Conservation (phyloP, 2,888 invertebrate genomes). For the Pammene aurita region DNA sequence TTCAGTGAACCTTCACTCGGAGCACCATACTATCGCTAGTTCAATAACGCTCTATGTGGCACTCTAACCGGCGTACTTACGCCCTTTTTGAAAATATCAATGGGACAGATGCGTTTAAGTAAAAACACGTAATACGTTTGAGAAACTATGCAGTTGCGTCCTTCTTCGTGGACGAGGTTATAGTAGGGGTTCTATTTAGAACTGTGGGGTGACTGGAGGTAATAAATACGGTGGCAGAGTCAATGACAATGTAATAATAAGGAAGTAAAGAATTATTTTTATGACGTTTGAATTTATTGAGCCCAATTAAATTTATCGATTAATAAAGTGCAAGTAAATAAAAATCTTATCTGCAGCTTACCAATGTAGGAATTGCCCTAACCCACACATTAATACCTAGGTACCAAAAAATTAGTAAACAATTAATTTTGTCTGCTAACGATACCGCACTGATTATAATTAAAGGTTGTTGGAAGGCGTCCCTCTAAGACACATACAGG, state of each 20-base stretch:
- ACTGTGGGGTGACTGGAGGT: conserved; percentile 34
- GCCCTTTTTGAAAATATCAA: not conserved
- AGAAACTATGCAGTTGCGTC: conserved; percentile 16
- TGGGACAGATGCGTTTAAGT: conserved; percentile 10
- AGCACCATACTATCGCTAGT: conserved; percentile 10
- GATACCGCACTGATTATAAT: too few relatives aligned
- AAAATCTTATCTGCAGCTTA: too few relatives aligned
- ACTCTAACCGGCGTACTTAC: not conserved
- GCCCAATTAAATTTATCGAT: not conserved
- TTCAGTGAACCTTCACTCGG: conserved; percentile 34
- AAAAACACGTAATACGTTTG: conserved; percentile 13
- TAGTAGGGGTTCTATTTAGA: conserved; percentile 37
- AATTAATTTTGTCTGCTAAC: too few relatives aligned
- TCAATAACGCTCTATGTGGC: not conserved
- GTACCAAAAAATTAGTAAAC: too few relatives aligned
- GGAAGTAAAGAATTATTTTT: conserved; percentile 28
- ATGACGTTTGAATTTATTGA: not conserved
- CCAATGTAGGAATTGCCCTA: too few relatives aligned
- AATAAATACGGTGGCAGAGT: conserved; percentile 35
- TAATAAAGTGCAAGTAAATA: not conserved
- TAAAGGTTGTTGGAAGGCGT: too few relatives aligned
- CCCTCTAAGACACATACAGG: too few relatives aligned
- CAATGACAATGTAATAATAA: conserved; percentile 37
- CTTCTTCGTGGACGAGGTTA: conserved; percentile 5
- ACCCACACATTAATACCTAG: too few relatives aligned